Evolutionary conservation across 1,140 invertebrate species (phyloP).

Genomic region (Drosophila oshimai): DNA sequence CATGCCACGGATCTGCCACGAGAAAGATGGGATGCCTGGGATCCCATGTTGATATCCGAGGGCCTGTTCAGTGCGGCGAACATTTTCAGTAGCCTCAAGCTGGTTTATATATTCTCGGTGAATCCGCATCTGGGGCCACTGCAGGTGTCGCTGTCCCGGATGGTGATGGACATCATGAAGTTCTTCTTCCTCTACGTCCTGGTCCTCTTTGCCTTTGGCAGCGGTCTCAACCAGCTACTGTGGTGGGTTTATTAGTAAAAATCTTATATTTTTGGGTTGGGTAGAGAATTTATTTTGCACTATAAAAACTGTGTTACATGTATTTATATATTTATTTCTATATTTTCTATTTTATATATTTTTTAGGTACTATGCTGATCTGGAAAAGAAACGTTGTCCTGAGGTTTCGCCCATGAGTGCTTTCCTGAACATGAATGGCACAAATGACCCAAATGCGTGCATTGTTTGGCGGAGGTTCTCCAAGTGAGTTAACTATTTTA

Average conservation of each 20-base stretch:
- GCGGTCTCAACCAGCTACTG: slow-evolving; percentile 86
- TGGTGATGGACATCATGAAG: slow-evolving; percentile 99
- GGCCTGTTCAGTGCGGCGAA: slow-evolving; percentile 98
- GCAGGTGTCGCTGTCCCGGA: slow-evolving; percentile 97
- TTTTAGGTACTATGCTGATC: slow-evolving; percentile 98
- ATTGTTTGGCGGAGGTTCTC: slow-evolving; percentile 95
- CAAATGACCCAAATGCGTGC: slow-evolving; percentile 91
- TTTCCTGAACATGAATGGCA: slow-evolving; percentile 83
- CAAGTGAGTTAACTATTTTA: slow-evolving; percentile 86
- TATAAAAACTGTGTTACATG: too few species aligned
- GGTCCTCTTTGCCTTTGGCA: slow-evolving; percentile 96
- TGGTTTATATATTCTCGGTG: slow-evolving; percentile 99
- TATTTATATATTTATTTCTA: background rate
- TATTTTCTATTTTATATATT: background rate
- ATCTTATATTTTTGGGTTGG: too few species aligned
- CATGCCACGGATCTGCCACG: slow-evolving; percentile 86
- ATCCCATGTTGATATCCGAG: slow-evolving; percentile 98
- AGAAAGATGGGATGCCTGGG: slow-evolving; percentile 97
- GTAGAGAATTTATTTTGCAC: too few species aligned
- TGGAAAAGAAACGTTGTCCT: slow-evolving; percentile 93
- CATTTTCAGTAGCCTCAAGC: slow-evolving; percentile 98
- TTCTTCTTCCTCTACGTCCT: slow-evolving; percentile 98
- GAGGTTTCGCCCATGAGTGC: slow-evolving; percentile 82
- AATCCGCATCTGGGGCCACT: slow-evolving; percentile 98
- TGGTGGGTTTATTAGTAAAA: slow-evolving; percentile 88